Evolutionary conservation across 2,797 vertebrate genomes (phyloP).

Genomic region (Myoxocephalus aenaeus): DNA sequence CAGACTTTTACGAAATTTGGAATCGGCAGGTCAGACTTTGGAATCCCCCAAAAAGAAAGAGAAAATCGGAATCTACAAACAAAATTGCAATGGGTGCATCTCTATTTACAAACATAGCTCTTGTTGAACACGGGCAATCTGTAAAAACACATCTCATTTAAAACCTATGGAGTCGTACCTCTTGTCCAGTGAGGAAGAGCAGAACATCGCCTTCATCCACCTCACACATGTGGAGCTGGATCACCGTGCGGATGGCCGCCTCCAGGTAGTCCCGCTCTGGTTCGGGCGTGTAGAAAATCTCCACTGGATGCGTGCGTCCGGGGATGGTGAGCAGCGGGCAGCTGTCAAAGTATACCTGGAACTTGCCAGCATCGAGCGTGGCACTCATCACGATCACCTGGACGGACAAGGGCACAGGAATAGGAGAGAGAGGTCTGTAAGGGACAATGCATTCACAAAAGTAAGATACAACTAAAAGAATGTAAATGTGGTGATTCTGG

Average conservation of each 20-base stretch:
- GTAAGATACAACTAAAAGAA: conserved; percentile 19
- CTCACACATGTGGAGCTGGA: conserved; percentile 98
- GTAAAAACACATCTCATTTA: not conserved
- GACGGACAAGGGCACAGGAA: not conserved
- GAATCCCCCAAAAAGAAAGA: not conserved
- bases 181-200: conserved; percentile 96
- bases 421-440: not conserved
- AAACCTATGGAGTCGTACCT: conserved; percentile 80
- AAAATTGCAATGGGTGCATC: not conserved
- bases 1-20: not conserved
- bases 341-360: conserved; percentile 97
- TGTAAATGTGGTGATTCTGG: conserved; percentile 26
- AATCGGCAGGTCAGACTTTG: not conserved
- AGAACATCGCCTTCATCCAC: conserved; percentile 93
- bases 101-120: not conserved
- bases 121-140: not conserved
- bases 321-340: conserved; percentile 97
- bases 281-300: conserved; percentile 98
- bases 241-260: conserved; percentile 95
- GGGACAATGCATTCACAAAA: conserved; percentile 1
- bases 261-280: conserved; percentile 97
- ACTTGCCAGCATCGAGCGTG: conserved; percentile 96
- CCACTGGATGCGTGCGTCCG: conserved; percentile 96
- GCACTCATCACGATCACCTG: conserved; percentile 99
- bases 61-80: not conserved